Conservation (phyloP, 2,797 vertebrate genomes). For the Diplodus sargus region DNA sequence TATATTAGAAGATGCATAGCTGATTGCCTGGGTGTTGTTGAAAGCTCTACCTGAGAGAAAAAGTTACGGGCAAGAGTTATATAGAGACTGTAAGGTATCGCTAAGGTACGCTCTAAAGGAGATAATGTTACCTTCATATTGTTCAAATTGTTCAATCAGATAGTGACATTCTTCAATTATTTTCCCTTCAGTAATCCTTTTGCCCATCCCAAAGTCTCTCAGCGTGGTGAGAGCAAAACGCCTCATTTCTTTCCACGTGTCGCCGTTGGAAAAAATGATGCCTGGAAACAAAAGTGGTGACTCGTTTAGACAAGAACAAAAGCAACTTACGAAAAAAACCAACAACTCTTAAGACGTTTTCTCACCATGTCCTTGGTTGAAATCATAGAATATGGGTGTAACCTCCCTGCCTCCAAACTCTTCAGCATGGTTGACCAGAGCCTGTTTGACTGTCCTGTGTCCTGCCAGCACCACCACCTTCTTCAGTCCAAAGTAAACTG, state of each 20-base stretch:
- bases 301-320: not conserved
- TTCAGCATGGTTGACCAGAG: constrained; percentile 69
- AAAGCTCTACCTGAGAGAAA: constrained; percentile 72
- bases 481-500: constrained; percentile 65
- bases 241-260: constrained; percentile 80
- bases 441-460: constrained; percentile 70
- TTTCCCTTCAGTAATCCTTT: constrained; percentile 66
- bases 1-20: constrained; percentile 70
- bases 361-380: constrained; percentile 55
- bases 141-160: constrained; percentile 68
- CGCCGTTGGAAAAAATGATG: constrained; percentile 74
- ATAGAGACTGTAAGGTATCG: not conserved
- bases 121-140: constrained; percentile 62
- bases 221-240: constrained; percentile 76
- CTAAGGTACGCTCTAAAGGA: not conserved
- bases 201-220: constrained; percentile 81
- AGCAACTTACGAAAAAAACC: not conserved
- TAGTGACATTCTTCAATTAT: constrained; percentile 70
- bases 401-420: constrained; percentile 71
- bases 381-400: constrained; percentile 55
- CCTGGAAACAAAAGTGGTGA: constrained; percentile 51
- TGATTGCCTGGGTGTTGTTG: constrained; percentile 38
- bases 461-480: constrained; percentile 78
- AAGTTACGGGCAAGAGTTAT: not conserved
- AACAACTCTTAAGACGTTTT: not conserved